phyloP scores from a whole-genome alignment of 2,113 vertebrate genomes.

The Mastomys coucha region DNA sequence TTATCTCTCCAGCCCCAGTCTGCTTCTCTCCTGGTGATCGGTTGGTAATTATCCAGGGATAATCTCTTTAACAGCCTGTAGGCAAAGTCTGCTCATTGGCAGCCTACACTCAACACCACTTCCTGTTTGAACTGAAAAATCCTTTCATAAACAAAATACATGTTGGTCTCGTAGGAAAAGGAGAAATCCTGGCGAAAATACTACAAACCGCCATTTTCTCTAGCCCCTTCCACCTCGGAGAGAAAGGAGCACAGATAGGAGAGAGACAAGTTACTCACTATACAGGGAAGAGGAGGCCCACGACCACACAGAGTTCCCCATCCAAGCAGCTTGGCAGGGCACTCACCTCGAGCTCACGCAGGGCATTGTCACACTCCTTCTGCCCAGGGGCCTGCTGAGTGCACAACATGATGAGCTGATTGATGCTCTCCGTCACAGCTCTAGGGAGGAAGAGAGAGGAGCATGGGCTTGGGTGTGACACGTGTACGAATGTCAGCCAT shows the following conservation, averaged over 20 bases:
- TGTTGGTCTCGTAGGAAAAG: background rate
- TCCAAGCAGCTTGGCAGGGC: background rate
- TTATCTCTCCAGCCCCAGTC: background rate
- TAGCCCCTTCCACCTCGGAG: background rate
- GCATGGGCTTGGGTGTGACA: background rate
- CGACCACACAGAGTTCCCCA: accelerated
- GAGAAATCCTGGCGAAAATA: background rate
- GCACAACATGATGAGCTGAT: constrained; percentile 98
- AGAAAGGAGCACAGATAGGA: background rate
- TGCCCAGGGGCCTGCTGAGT: constrained; percentile 99
- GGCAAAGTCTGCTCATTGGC: background rate
- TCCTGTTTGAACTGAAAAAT: constrained; percentile 17
- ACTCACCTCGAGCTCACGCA: constrained; percentile 97
- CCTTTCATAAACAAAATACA: constrained; percentile 46
- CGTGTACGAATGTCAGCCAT: background rate
- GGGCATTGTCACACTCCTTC: constrained; percentile 98
- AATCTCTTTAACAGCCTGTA: background rate
- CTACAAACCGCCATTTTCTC: background rate
- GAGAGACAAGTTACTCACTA: background rate
- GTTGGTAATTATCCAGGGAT: background rate
- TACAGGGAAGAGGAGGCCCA: background rate
- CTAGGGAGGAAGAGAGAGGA: constrained; percentile 86
- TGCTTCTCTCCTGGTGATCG: background rate
- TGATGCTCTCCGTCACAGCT: constrained; percentile 99
- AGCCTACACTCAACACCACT: background rate